Evolutionary conservation across 2,797 vertebrate species (phyloP).

Genomic region (Coreius guichenoti): DNA sequence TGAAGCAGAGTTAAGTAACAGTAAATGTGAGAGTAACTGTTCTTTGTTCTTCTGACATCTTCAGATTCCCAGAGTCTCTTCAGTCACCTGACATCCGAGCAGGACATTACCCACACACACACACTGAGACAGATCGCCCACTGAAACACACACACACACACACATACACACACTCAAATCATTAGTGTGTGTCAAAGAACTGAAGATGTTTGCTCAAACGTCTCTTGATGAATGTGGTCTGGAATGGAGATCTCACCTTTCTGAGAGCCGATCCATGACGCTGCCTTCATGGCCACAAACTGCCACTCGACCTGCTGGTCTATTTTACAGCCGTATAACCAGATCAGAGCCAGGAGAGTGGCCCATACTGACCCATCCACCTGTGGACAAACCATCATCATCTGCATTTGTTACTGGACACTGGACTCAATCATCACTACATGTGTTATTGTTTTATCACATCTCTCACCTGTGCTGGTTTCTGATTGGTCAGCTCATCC

Average conservation of each 20-base stretch:
- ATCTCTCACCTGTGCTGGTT: slow-evolving; percentile 70
- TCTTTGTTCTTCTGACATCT: too few species aligned
- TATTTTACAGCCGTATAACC: slow-evolving; percentile 75
- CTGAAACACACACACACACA: slow-evolving; percentile 21
- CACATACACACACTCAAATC: neutral
- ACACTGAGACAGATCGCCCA: slow-evolving; percentile 6
- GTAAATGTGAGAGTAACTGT: too few species aligned
- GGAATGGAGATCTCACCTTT: slow-evolving; percentile 70
- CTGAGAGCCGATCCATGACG: slow-evolving; percentile 73
- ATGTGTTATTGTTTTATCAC: neutral
- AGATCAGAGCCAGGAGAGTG: slow-evolving; percentile 81
- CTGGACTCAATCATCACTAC: neutral
- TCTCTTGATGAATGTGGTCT: slow-evolving; percentile 12
- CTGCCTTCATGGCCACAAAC: slow-evolving; percentile 81
- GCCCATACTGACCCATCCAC: slow-evolving; percentile 76
- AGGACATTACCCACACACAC: neutral
- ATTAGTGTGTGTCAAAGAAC: slow-evolving; percentile 7
- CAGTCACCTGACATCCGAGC: slow-evolving; percentile 5
- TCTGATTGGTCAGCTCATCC: slow-evolving; percentile 65
- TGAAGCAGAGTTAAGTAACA: too few species aligned
- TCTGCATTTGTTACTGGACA: neutral
- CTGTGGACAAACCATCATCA: slow-evolving; percentile 55
- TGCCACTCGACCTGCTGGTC: slow-evolving; percentile 66
- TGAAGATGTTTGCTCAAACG: neutral
- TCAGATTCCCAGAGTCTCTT: slow-evolving; percentile 17